phyloP scores from a whole-genome alignment of 1,140 invertebrate genomes.

The Neotoxoptera formosana region DNA sequence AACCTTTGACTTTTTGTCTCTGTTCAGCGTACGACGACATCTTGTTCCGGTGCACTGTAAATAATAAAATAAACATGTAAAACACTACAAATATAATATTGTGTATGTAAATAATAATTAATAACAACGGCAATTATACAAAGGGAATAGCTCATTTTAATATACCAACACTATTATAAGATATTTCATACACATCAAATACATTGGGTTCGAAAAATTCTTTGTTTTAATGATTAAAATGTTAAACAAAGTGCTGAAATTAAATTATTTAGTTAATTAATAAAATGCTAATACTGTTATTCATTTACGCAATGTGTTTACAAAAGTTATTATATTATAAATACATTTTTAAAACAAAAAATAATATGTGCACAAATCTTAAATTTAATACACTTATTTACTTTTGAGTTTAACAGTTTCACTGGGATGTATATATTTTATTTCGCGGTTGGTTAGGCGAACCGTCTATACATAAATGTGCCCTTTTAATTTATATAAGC shows the following conservation, averaged over 20 bases:
- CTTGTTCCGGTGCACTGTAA: slow-evolving; percentile 39
- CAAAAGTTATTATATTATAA: not conserved
- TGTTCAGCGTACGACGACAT: slow-evolving; percentile 30
- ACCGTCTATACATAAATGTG: not conserved
- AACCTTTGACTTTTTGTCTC: slow-evolving; percentile 29
- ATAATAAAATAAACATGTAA: not conserved
- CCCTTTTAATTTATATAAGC: not conserved
- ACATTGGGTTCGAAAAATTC: not conserved
- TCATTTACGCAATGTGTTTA: not conserved
- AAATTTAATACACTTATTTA: not conserved
- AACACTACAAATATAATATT: too few relatives aligned
- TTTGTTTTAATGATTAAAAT: not conserved
- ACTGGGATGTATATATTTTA: not conserved
- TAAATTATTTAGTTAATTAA: not conserved
- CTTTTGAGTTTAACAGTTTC: not conserved
- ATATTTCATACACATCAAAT: not conserved
- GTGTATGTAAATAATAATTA: too few relatives aligned
- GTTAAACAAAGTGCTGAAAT: not conserved
- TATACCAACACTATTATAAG: not conserved
- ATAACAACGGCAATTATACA: not conserved
- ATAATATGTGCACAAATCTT: not conserved
- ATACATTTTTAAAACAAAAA: not conserved
- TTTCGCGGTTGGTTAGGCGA: not conserved
- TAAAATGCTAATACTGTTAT: not conserved
- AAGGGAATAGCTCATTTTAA: not conserved